phyloP scores from a whole-genome alignment of 2,113 vertebrate species.

The Saimiri boliviensis region DNA sequence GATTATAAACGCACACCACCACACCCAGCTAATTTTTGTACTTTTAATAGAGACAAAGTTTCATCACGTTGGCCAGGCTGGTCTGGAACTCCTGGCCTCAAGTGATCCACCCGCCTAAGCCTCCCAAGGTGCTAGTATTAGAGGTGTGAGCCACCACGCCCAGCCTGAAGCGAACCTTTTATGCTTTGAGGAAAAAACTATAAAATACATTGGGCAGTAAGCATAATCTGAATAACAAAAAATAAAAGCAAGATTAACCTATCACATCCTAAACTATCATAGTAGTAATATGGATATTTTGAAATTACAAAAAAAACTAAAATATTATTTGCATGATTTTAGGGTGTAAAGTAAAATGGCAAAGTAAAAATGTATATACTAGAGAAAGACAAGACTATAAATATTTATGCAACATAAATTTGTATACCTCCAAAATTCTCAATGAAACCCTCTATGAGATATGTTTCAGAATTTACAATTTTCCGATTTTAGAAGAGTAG shows the following conservation, averaged over 20 bases:
- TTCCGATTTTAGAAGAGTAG: not conserved
- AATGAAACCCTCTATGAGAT: not conserved
- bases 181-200: slow-evolving; percentile 2
- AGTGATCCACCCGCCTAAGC: too few relatives aligned
- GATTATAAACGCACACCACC: too few relatives aligned
- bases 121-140: too few relatives aligned
- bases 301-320: slow-evolving; percentile 13
- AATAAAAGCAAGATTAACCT: not conserved
- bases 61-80: too few relatives aligned
- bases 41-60: too few relatives aligned
- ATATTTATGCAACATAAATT: not conserved
- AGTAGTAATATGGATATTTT: not conserved
- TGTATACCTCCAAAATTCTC: not conserved
- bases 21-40: too few relatives aligned
- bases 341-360: not conserved
- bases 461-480: slow-evolving; percentile 20
- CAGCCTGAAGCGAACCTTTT: not conserved
- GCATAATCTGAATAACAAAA: not conserved
- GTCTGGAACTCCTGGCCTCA: too few relatives aligned
- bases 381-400: not conserved
- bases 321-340: not conserved
- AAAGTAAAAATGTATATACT: not conserved
- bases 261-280: not conserved
- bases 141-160: too few relatives aligned
- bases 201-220: not conserved